Evolutionary conservation across 2,888 invertebrate species (phyloP).

Genomic region (Andricus curvator): DNA sequence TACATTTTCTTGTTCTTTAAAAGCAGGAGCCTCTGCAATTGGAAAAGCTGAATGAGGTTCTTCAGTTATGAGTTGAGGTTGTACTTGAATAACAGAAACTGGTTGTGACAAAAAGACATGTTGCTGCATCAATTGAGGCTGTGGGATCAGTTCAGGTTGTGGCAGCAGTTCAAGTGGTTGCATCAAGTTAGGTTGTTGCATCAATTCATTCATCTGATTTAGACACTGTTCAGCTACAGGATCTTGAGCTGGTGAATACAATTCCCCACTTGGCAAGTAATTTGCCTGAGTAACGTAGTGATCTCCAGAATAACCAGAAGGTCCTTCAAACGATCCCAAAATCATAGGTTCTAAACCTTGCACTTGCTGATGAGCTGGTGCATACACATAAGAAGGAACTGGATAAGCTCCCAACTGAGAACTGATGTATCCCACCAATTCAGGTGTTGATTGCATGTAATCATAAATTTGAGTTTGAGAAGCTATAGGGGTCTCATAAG

Average conservation of each 20-base stretch:
- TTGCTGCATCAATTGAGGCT: neutral
- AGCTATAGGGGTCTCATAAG: slow-evolving; percentile 44
- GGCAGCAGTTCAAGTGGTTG: neutral
- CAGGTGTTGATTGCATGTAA: slow-evolving; percentile 79
- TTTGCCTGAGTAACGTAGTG: slow-evolving; percentile 67
- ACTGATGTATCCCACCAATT: slow-evolving; percentile 79
- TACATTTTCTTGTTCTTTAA: neutral
- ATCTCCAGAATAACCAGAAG: slow-evolving; percentile 64
- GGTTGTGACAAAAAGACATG: neutral
- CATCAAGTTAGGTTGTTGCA: neutral
- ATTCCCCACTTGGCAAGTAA: slow-evolving; percentile 62
- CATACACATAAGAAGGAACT: slow-evolving; percentile 68
- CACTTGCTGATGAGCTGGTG: slow-evolving; percentile 61
- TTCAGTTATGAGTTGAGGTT: neutral
- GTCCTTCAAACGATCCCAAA: slow-evolving; percentile 61
- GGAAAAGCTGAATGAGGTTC: neutral
- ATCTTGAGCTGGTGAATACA: slow-evolving; percentile 60
- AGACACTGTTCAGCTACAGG: neutral
- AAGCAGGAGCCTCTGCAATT: neutral
- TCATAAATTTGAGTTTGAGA: slow-evolving; percentile 75
- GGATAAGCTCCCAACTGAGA: slow-evolving; percentile 79
- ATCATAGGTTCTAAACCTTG: slow-evolving; percentile 62
- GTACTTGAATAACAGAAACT: neutral
- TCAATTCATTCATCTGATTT: neutral
- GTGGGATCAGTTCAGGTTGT: neutral